Evolutionary conservation across 35 echinoderm and acorn worm genomes (phyloP), one percentile per base, ranked within the genome.

Genomic region (Eucidaris tribuloides): DNA sequence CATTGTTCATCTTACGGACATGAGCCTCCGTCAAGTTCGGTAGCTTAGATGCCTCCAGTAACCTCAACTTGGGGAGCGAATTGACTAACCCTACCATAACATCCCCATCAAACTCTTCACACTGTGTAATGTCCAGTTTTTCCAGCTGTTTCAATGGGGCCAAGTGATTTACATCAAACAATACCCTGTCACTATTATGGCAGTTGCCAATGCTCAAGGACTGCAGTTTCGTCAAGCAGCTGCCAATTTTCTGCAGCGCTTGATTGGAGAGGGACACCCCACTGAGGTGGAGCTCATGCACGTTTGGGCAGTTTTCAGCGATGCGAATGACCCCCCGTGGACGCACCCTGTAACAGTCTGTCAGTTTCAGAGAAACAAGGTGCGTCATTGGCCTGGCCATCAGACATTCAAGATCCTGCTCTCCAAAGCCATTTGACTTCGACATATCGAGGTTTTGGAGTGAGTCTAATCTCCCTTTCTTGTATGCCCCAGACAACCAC

Each of bases 261-360:
- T 86, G 52, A 32, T 92, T 84, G 24, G 29, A 35, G 38, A 83
- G 62, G n/a, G 83, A 15, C 46, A 43, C 34, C 42, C 30, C 19
- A 57, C 28, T n/a, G 11, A 90, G 34, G 20, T 60, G 32, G 5
- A 83, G 36, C 24, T 83, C 35, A 37, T 83, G 45, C 32, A 83
- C 37, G 44, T 83, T 35, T 11, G 63, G 50, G 5, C 72, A 71
- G 42, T 59, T 55, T 19, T 60, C 63, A 24, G 63, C 17, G 14
- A 90, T 82, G 61, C 37, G 33, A 22, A 20, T 7, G 11, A 83
- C 38, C 14, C 79, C 87, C 37, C 58, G 3, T 1, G 71, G 27
- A 2, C 30, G 9, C 20, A 92, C 50, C 41, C 89, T 58, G 60
- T 92, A 92, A 66, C 89, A 92, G 38, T 45, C 64, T 17, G 35